Conservation (phyloP, 2,797 vertebrate species). For the Garrulus glandarius region DNA sequence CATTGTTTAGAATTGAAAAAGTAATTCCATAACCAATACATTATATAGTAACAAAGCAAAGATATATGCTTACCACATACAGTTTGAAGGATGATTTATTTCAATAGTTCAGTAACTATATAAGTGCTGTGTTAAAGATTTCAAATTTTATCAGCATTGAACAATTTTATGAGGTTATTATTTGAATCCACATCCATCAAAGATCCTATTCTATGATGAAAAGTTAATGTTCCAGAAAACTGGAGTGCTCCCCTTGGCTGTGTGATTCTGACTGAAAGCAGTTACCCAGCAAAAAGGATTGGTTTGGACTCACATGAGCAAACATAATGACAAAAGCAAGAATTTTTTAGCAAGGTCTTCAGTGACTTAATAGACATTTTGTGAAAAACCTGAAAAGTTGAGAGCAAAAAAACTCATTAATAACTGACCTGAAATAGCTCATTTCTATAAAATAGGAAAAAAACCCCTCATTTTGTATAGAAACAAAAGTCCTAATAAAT, state of each 20-base stretch:
- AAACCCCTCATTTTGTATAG: background rate
- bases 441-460: background rate
- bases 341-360: background rate
- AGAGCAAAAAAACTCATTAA: background rate
- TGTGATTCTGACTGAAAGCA: background rate
- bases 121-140: background rate
- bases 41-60: background rate
- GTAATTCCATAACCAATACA: background rate
- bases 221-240: slow-evolving; percentile 28
- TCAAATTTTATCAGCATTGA: background rate
- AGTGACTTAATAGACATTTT: background rate
- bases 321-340: background rate
- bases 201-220: background rate
- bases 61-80: background rate
- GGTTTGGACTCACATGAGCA: background rate
- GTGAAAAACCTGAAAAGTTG: background rate
- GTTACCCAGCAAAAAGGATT: background rate
- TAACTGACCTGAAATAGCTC: background rate
- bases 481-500: background rate
- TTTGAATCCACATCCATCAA: background rate
- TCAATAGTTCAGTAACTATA: slow-evolving; percentile 1
- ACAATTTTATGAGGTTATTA: background rate
- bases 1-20: background rate
- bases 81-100: slow-evolving; percentile 15
- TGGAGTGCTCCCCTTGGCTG: background rate